phyloP scores from a whole-genome alignment of 2,888 invertebrate genomes.

The Drosophila koepferae region DNA sequence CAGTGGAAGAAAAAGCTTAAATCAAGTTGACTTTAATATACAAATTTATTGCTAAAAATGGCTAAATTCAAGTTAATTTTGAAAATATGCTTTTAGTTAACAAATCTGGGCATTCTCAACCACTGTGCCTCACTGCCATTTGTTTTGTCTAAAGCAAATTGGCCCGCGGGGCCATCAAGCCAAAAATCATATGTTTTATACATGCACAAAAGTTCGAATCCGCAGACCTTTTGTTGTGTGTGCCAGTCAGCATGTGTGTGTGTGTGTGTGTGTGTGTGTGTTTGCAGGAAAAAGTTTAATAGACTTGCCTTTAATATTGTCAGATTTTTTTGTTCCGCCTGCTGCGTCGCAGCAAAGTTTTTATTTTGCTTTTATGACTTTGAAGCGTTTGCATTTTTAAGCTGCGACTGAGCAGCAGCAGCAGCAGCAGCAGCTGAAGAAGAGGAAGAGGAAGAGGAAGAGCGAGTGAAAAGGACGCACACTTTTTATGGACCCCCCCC shows the following conservation, averaged over 20 bases:
- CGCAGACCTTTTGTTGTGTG: slow-evolving; percentile 27
- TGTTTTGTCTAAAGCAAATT: slow-evolving; percentile 71
- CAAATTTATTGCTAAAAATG: not conserved
- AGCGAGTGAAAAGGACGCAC: slow-evolving; percentile 21
- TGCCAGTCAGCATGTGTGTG: not conserved
- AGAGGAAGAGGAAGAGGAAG: not conserved
- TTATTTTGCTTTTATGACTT: slow-evolving; percentile 74
- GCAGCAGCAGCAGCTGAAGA: not conserved
- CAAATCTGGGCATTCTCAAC: not conserved
- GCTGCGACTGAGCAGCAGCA: slow-evolving; percentile 2
- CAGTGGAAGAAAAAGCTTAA: not conserved
- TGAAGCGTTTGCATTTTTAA: slow-evolving; percentile 46
- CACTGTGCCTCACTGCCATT: slow-evolving; percentile 43
- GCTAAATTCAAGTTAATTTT: not conserved
- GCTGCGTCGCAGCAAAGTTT: slow-evolving; percentile 57
- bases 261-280: not conserved
- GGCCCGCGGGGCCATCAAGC: slow-evolving; percentile 76
- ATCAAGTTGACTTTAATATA: fast-evolving
- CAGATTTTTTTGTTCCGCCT: slow-evolving; percentile 32
- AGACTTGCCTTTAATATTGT: slow-evolving; percentile 72
- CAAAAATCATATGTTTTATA: slow-evolving; percentile 80
- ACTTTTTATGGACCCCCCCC: slow-evolving; percentile 13
- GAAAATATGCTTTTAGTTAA: not conserved
- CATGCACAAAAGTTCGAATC: slow-evolving; percentile 60
- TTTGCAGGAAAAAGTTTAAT: slow-evolving; percentile 64